Conservation (phyloP, 1,140 invertebrate species). For the Littorina saxatilis region DNA sequence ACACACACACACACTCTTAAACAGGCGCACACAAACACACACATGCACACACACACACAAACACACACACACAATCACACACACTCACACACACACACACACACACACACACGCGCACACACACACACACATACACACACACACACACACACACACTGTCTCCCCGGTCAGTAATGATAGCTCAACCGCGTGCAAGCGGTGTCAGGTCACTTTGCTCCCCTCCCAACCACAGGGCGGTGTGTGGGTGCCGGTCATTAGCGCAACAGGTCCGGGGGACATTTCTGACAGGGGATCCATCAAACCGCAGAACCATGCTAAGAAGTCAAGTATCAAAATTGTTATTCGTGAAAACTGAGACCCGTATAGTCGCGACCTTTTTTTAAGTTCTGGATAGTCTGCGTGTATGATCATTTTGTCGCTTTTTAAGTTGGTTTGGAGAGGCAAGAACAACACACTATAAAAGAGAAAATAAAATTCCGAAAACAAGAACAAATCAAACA, state of each 20-base stretch:
- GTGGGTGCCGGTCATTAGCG: not conserved
- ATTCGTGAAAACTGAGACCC: too few species aligned
- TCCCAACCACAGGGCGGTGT: not conserved
- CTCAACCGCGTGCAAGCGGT: not conserved
- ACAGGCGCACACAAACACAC: not conserved
- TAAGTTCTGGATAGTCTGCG: too few species aligned
- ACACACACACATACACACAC: slow-evolving; percentile 25
- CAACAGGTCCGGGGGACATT: not conserved
- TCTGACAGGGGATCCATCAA: too few species aligned
- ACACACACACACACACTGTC: slow-evolving; percentile 15
- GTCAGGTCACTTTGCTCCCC: not conserved
- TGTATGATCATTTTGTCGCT: too few species aligned
- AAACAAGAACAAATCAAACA: too few species aligned
- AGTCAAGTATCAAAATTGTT: too few species aligned
- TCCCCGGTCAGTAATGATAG: not conserved
- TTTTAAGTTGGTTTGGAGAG: too few species aligned
- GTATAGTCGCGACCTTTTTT: too few species aligned
- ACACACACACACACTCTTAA: slow-evolving; percentile 1
- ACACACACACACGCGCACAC: not conserved
- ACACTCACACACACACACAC: slow-evolving; percentile 5
- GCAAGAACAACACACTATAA: too few species aligned
- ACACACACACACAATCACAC: not conserved
- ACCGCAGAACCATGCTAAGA: too few species aligned
- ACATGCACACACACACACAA: not conserved
- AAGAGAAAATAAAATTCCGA: too few species aligned